phyloP scores from a whole-genome alignment of 2,113 vertebrate species.

The Cyanoramphus novaezelandiae region DNA sequence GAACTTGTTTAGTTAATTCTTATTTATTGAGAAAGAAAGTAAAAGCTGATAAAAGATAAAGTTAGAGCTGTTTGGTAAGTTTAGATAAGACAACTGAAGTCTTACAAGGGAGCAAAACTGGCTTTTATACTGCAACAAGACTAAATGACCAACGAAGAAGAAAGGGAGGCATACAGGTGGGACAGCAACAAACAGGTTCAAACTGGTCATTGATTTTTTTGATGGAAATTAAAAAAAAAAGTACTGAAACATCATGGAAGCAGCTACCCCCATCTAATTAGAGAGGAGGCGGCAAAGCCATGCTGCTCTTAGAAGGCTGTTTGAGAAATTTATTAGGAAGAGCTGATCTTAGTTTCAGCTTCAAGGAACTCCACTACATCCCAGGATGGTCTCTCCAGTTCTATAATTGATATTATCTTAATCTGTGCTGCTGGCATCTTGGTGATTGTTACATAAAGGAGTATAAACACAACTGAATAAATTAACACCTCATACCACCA shows the following conservation, averaged over 20 bases:
- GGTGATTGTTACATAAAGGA: not conserved
- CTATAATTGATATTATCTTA: not conserved
- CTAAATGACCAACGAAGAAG: not conserved
- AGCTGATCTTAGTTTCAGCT: not conserved
- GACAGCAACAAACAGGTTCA: not conserved
- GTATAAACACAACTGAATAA: not conserved
- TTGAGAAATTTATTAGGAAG: not conserved
- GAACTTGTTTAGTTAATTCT: not conserved
- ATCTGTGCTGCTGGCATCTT: not conserved
- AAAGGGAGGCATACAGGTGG: not conserved
- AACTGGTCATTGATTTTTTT: not conserved
- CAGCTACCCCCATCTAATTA: not conserved
- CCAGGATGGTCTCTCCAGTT: not conserved
- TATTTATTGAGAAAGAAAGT: not conserved
- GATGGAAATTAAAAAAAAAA: not conserved
- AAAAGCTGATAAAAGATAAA: not conserved
- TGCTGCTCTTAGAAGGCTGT: not conserved
- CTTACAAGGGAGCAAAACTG: not conserved
- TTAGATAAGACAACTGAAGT: not conserved
- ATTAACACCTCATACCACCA: not conserved
- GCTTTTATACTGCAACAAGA: not conserved
- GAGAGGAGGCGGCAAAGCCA: not conserved
- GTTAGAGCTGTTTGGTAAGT: not conserved
- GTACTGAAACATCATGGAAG: not conserved
- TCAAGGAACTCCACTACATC: not conserved